Evolutionary conservation across 2,888 invertebrate genomes (phyloP), one percentile per base, ranked within the genome.

Genomic region (Scaptomyza reducta): DNA sequence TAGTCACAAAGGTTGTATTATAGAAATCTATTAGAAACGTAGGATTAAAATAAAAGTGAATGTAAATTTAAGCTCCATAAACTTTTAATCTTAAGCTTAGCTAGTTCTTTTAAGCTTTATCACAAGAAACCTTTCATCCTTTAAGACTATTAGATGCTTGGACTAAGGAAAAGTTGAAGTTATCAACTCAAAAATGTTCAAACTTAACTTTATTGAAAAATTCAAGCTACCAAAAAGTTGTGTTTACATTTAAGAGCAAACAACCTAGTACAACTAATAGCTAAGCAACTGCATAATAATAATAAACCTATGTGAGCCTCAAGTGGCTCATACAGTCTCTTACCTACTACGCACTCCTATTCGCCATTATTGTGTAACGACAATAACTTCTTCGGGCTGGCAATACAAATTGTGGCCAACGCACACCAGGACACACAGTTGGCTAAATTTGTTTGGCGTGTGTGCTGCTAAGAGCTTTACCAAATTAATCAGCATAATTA

Each of bases 401-500:
- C 74, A 74, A 70, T 70, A 74, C 74, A 75, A 75, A 74, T 40
- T 72, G 76, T 50, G 58, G 54, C 57, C 35, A 27, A 54, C 60
- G 40, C 67, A 55, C 61, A 61, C 55, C 44, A 38, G 61, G 33
- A 31, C 31, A 31, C 42, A 35, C 16, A 40, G 40, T 16, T 42
- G 55, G 40, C 33, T 44, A 40, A 66, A 62, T 65, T 54, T 58
- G 54, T 42, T 64, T 44, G 62, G 56, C 44, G 63, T 58, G 67
- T 53, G 38, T 59, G 59, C 42, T 49, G 13, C 67, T 58, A 51
- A 68, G 65, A 75, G 73, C 70, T 68, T 77, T 73, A 71, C 69
- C 60, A 69, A 79, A 85, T 82, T 85, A 85, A 85, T 78, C 85
- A 85, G 78, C 76, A 75, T 77, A 75, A 75, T 81, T 79, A 77